Conservation (phyloP, 2,797 vertebrate genomes). For the Masticophis lateralis region DNA sequence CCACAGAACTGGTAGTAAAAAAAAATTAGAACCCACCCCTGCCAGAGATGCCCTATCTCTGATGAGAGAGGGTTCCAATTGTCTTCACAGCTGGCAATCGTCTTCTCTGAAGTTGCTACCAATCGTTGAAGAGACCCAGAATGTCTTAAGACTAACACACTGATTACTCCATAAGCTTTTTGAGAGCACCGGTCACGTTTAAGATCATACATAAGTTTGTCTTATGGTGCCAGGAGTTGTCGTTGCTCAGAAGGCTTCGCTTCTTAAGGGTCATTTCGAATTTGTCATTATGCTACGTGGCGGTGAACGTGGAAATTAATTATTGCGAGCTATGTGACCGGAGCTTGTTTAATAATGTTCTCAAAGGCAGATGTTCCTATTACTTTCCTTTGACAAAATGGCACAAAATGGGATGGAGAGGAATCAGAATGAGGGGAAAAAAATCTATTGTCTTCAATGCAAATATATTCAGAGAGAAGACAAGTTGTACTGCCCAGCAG, state of each 20-base stretch:
- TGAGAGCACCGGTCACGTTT: background rate
- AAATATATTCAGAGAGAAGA: constrained; percentile 3
- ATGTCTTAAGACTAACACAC: background rate
- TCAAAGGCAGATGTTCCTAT: background rate
- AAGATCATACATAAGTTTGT: background rate
- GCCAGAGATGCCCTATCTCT: too few relatives aligned
- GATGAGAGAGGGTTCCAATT: background rate
- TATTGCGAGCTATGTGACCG: background rate
- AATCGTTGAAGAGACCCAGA: background rate
- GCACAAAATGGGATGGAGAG: too few relatives aligned
- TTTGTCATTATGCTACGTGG: background rate
- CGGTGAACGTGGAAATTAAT: background rate
- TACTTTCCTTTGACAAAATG: background rate
- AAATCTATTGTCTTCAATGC: background rate
- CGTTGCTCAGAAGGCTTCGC: background rate
- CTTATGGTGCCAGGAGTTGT: background rate
- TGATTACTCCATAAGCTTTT: background rate
- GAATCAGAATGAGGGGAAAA: background rate
- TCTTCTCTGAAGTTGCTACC: background rate
- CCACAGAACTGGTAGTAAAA: too few relatives aligned
- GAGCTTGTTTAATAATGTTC: background rate
- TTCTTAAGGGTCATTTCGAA: background rate
- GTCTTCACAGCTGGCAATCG: background rate
- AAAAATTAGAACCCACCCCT: too few relatives aligned
- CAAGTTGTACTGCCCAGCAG: background rate